phyloP scores from a whole-genome alignment of 2,888 invertebrate genomes.

The Bibio marci region DNA sequence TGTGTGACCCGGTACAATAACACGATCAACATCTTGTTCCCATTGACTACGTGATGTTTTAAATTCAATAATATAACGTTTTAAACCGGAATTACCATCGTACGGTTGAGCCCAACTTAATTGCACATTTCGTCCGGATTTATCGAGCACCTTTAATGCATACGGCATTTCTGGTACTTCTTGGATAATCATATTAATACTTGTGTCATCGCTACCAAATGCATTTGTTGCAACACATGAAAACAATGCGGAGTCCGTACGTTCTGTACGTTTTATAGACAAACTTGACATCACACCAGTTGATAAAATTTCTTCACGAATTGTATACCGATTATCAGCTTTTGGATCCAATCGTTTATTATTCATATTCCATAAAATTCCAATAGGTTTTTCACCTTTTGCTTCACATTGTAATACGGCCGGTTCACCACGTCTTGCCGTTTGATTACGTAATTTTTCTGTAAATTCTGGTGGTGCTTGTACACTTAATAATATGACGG shows the following conservation, averaged over 20 bases:
- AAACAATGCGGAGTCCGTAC: slow-evolving; percentile 76
- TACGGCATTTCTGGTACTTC: slow-evolving; percentile 70
- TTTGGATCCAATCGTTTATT: slow-evolving; percentile 82
- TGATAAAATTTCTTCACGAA: slow-evolving; percentile 71
- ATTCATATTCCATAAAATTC: slow-evolving; percentile 89
- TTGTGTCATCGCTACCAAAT: slow-evolving; percentile 88
- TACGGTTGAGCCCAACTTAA: slow-evolving; percentile 86
- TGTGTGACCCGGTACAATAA: slow-evolving; percentile 76
- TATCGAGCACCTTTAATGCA: slow-evolving; percentile 75
- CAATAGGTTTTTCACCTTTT: slow-evolving; percentile 87
- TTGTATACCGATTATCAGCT: slow-evolving; percentile 70
- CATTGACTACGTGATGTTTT: slow-evolving; percentile 68
- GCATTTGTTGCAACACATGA: slow-evolving; percentile 88
- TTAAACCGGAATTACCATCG: slow-evolving; percentile 80
- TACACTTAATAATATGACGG: slow-evolving; percentile 83
- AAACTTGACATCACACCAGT: slow-evolving; percentile 78
- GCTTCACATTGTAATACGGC: slow-evolving; percentile 85
- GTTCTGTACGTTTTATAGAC: slow-evolving; percentile 76
- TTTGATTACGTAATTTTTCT: slow-evolving; percentile 80
- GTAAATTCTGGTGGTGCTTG: slow-evolving; percentile 93
- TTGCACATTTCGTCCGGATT: slow-evolving; percentile 79
- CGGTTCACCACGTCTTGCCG: slow-evolving; percentile 76
- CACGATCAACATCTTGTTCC: slow-evolving; percentile 74
- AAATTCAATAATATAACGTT: slow-evolving; percentile 78
- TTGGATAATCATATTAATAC: slow-evolving; percentile 88